Base-by-base conservation (phyloP, 2,888 invertebrate genomes). In the Eupsilia transversa region DNA sequence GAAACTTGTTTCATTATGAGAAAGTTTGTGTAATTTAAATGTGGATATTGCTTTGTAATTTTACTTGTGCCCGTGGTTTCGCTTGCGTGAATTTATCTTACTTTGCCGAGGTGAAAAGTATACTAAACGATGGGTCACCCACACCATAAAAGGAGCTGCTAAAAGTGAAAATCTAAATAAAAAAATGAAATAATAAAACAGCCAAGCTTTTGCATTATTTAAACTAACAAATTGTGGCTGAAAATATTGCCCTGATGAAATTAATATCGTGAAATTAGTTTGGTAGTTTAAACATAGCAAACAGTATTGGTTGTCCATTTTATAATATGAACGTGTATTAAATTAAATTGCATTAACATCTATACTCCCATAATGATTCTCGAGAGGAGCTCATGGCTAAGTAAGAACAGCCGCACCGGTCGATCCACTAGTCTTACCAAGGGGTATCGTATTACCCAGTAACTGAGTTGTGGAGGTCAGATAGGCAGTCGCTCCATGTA, bases 21-120 rank as follows among this genome's bases (percentile, higher is more conserved):
- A 81, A 82, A 77, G 60, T 73, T 82, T 72, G 27, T 76, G 65
- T 66, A 70, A 80, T 71, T 76, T 64, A 67, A 67, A 61, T 61
- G 35, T 60, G n/a, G 30, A 66, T 60, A 79, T 30, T 68, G 30
- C 35, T 71, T 56, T 78, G 61, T 78, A 71, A 78, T 78, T 49
- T 71, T 33, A 20, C 41, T 38, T 38, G 63, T 61, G 27, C 2
- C 6, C 17, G 59, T 57, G 56, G 79, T 60, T 60, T 41, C 27
- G n/a, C 41, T 54, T 60, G 27, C 12, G 27, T 61, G 54, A 49
- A 23, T 64, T 59, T 2, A 35, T 72, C 23, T 30, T 49, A 35
- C 10, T 38, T 71, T 63, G 17, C 6, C 3, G 33, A 69, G 12
- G n/a, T n/a, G 17, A 17, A 60, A 54, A 54, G 20, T 49, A 41